Evolutionary conservation across 2,797 vertebrate species (phyloP), one percentile per base, ranked within the genome.

Genomic region (Glossophaga mutica): DNA sequence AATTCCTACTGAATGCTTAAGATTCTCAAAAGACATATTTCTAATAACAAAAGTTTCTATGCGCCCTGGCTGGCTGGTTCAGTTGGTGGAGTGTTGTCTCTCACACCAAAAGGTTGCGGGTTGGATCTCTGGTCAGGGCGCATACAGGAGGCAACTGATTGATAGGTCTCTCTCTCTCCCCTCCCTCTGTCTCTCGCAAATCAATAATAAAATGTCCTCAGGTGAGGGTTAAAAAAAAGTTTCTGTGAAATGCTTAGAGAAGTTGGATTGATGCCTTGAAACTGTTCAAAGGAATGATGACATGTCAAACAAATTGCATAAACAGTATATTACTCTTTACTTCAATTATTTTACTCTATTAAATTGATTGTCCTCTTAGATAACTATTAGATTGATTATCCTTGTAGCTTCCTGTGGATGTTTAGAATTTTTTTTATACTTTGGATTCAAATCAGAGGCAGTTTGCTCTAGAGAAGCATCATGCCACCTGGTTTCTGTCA

Each of bases 1-100:
- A 98, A 98, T 89, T 97, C 93, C 90, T 96, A 95, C 87, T 98
- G 68, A 96, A 93, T 62, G 96, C 97, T 98, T 96, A 97, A 94
- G 94, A 97, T 97, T 97, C 94, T 96, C 2, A 26, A 50, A 90
- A 98, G 95, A 98, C 96, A 88, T 92, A 97, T 95, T 97, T 81
- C 94, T 88, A 96, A 89, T 97, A 97, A 97, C 87, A 94, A 94
- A 96, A 97, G 92, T 95, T 97, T 97, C 95, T 89, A 90, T 97
- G 62, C n/a, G 62, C 14, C 32, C 29, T n/a, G 62, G 62, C 5
- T 3, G 10, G 29, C 14, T 3, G 32, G 29, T 15, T 65, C 62
- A 65, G 62, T 65, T 6, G 32, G 62, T 7, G 29, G 2, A n/a
- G 62, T 16, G 14, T 65, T 29, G 2, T 16, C 32, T 65, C 32